phyloP scores from a whole-genome alignment of 2,113 vertebrate genomes.

The Orcinus orca region DNA sequence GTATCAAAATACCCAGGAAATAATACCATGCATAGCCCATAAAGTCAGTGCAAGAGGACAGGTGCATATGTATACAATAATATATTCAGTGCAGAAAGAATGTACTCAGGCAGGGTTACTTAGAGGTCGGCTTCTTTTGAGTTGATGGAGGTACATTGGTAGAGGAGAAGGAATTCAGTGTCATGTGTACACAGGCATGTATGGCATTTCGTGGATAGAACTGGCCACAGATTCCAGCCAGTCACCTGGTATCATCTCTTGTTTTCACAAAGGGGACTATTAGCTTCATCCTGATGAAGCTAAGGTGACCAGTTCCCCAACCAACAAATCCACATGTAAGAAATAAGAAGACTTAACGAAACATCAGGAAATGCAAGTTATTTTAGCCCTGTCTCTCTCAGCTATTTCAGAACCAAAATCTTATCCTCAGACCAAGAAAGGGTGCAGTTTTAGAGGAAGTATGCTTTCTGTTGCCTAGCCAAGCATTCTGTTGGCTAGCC shows the following conservation, averaged over 20 bases:
- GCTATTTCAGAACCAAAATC: slow-evolving; percentile 29
- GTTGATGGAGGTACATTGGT: neutral
- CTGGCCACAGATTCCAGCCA: neutral
- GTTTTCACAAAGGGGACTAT: neutral
- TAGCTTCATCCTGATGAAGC: neutral
- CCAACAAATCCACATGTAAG: neutral
- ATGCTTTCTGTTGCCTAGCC: neutral
- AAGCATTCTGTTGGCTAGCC: neutral
- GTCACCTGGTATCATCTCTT: neutral
- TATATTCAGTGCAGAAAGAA: neutral
- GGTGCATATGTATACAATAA: neutral
- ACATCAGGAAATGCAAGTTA: neutral
- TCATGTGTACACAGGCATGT: neutral
- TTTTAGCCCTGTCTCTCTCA: neutral
- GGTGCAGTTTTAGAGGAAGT: neutral
- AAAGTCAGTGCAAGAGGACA: neutral
- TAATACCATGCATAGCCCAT: neutral
- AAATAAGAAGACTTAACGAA: neutral
- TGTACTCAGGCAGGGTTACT: neutral
- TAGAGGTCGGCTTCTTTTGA: neutral
- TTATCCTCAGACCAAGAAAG: neutral
- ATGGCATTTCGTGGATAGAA: neutral
- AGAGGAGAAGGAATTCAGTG: neutral
- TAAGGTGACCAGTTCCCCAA: neutral
- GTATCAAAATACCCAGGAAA: neutral